A percentile compares a stretch with the other conserved stretches of the same genome.
These are phyloP conservation scores for Microctenopoma stevenorrisi DNA, from an alignment of 2,797 vertebrate genomes.

Conservation along the genomic window DNA sequence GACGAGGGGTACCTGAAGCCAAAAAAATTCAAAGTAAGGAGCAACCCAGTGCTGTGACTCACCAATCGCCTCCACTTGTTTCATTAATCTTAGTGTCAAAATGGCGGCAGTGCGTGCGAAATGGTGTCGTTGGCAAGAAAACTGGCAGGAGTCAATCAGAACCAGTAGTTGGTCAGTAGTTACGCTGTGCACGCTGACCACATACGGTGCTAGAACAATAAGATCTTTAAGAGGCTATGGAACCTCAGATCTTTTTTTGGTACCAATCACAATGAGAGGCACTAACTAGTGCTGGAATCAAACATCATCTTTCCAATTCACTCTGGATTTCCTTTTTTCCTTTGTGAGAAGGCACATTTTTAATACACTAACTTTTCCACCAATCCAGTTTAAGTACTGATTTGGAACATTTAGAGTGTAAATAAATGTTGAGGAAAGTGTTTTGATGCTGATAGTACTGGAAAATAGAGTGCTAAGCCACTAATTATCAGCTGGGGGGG, in stretches of 20 bases:
- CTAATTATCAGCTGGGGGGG: too few relatives aligned
- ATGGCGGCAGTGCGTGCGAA: slow-evolving; percentile 51
- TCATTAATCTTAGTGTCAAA: slow-evolving; percentile 44
- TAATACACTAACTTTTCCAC: too few relatives aligned
- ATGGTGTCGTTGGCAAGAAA: slow-evolving; percentile 42
- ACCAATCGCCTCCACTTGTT: slow-evolving; percentile 16
- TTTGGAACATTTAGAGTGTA: too few relatives aligned
- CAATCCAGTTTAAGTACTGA: too few relatives aligned
- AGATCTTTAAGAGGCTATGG: background rate
- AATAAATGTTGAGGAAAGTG: too few relatives aligned
- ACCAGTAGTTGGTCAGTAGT: too few relatives aligned
- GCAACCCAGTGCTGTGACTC: slow-evolving; percentile 17
- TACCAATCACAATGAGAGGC: background rate
- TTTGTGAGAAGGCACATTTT: too few relatives aligned
- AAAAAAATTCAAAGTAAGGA: slow-evolving; percentile 15
- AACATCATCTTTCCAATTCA: background rate
- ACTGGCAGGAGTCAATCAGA: slow-evolving; percentile 22
- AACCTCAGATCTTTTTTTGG: background rate
- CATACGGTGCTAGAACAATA: background rate
- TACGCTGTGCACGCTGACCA: background rate
- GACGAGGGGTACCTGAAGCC: slow-evolving; percentile 24
- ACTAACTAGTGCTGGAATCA: background rate
- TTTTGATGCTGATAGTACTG: too few relatives aligned
- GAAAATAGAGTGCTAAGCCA: too few relatives aligned
- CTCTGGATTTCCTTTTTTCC: too few relatives aligned